These are phyloP conservation scores for Opisthocomus hoazin DNA, from an alignment of 2,113 vertebrate genomes.

Conservation along the genomic window DNA sequence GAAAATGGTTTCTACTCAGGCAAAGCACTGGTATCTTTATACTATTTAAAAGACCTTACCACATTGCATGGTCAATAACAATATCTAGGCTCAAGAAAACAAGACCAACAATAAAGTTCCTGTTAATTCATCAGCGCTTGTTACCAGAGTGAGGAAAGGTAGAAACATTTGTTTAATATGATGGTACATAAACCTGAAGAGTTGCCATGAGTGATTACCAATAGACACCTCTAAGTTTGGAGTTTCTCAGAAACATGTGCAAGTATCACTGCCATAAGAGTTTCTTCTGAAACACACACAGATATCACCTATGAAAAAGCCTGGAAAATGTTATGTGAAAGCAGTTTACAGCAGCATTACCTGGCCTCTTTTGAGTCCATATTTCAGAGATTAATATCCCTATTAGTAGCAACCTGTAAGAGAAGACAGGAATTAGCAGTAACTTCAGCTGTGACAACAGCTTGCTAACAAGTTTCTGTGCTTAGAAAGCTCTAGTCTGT, in stretches of 20 bases:
- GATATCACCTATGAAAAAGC: background rate
- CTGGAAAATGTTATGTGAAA: accelerated
- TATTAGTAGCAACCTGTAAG: background rate
- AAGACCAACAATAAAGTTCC: background rate
- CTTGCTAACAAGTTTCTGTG: background rate
- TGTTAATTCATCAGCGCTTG: background rate
- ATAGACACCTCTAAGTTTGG: accelerated
- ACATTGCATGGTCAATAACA: background rate
- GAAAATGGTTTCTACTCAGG: background rate
- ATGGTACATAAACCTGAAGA: background rate
- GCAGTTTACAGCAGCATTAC: background rate
- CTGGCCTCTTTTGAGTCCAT: background rate
- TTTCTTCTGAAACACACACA: background rate
- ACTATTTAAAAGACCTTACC: background rate
- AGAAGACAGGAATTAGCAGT: background rate
- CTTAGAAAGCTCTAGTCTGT: accelerated
- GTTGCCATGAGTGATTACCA: background rate
- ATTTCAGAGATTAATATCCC: background rate
- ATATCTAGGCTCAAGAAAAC: background rate
- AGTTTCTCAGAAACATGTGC: background rate
- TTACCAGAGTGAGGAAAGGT: background rate
- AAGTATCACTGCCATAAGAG: background rate
- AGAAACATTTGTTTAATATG: background rate
- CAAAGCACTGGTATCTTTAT: background rate
- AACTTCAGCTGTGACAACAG: background rate